phyloP scores from a whole-genome alignment of 1,140 invertebrate genomes.

The Caerostris extrusa region DNA sequence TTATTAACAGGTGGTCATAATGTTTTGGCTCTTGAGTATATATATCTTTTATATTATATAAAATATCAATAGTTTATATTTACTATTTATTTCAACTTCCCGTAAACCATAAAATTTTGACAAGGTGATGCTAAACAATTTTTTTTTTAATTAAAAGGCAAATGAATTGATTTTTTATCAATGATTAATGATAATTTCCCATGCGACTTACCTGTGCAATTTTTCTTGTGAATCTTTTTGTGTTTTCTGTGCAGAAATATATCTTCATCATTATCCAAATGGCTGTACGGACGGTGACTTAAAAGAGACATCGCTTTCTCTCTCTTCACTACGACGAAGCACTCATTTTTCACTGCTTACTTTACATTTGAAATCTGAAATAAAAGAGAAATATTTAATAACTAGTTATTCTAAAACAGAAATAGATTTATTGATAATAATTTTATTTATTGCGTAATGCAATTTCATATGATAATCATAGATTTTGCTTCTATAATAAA shows the following conservation, averaged over 20 bases:
- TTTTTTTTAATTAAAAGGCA: neutral
- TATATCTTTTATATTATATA: too few relatives aligned
- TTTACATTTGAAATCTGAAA: neutral
- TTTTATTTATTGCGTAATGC: too few relatives aligned
- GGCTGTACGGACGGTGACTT: slow-evolving; percentile 76
- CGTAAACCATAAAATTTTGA: neutral
- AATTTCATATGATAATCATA: too few relatives aligned
- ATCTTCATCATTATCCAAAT: slow-evolving; percentile 76
- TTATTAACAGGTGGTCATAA: too few relatives aligned
- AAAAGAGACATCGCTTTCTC: slow-evolving; percentile 65
- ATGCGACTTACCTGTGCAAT: slow-evolving; percentile 46
- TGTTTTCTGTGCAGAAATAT: slow-evolving; percentile 72
- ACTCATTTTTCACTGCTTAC: neutral
- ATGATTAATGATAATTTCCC: neutral
- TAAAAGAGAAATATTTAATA: neutral
- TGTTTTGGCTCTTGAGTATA: too few relatives aligned
- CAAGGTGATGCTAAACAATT: neutral
- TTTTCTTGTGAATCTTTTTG: slow-evolving; percentile 74
- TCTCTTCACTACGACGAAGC: neutral
- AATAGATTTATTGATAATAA: too few relatives aligned
- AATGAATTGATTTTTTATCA: neutral
- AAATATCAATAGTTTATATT: too few relatives aligned
- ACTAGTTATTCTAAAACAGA: neutral
- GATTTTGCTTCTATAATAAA: too few relatives aligned
- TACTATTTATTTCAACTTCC: too few relatives aligned